Base-by-base conservation (phyloP, 1,140 invertebrate species). In the Pachypeltis micranthus region DNA sequence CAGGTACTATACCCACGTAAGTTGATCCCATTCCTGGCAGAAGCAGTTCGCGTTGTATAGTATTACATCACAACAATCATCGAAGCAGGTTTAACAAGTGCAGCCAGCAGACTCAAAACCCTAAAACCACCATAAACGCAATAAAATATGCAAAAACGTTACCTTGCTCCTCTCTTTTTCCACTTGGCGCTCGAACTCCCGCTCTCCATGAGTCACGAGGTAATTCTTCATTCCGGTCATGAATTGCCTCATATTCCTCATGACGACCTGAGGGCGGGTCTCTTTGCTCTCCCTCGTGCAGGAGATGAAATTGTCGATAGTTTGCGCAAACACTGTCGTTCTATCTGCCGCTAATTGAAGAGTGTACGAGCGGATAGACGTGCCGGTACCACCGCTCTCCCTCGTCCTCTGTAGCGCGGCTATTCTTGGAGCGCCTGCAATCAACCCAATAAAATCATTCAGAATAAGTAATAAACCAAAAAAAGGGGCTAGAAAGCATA, bases 181-280 rank as follows among this genome's bases (percentile, higher is more conserved):
- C 4, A 97, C 88, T 70, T 95, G 84, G 65, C 85, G 85, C 68
- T 94, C 89, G 72, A 97, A 91, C 68, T 92, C 86, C 66, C 87
- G 84, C 72, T 96, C 93, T 1, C 93, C 93, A 70, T 95, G 90
- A 70, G 96, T 96, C 2, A 96, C 87, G 28, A 96, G 76, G 74
- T 96, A 97, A 72, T 97, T 96, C 73, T 96, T 96, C 83, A 96
- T 96, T 44, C 94, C 94, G 19, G 89, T 94, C 90, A 96, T 94
- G 71, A 96, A 97, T 74, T 97, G 94, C 1, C 94, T 83, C 77
- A 95, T 93, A 73, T 94, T 94, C 65, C 91, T 82, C 86, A 93
- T 92, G 14, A 93, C 88, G 44, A 91, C 80, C 70, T 90, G 86
- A 3, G 93, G 91, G 70, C 87, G 91, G 1, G 81, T 85, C 70